phyloP scores from a whole-genome alignment of 2,113 vertebrate genomes.

The Hepsetus odoe region DNA sequence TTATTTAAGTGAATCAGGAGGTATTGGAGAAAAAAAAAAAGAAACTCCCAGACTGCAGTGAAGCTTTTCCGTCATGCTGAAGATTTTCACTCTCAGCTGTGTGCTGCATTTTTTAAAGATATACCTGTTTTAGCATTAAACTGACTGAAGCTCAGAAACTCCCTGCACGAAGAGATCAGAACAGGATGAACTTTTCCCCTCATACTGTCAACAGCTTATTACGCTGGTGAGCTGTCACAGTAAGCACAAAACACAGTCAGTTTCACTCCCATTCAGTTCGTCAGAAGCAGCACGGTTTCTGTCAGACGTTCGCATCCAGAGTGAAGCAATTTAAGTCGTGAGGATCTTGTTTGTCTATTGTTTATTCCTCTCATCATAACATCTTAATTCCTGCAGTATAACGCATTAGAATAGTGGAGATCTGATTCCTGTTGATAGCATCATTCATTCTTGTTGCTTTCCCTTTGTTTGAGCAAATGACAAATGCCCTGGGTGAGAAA shows the following conservation, averaged over 20 bases:
- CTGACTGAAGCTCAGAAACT: constrained; percentile 29
- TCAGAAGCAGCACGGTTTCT: constrained; percentile 23
- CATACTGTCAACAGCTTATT: constrained; percentile 24
- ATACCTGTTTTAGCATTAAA: constrained; percentile 24
- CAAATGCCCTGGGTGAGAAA: constrained; percentile 69
- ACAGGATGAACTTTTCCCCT: constrained; percentile 42
- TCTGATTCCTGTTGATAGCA: constrained; percentile 56
- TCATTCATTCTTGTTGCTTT: constrained; percentile 58
- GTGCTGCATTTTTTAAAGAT: background rate
- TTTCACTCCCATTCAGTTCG: constrained; percentile 37
- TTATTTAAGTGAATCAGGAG: constrained; percentile 24
- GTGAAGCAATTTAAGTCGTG: constrained; percentile 23
- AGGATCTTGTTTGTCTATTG: constrained; percentile 19
- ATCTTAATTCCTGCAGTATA: constrained; percentile 35
- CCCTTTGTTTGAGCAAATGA: constrained; percentile 65
- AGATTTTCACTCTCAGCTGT: background rate
- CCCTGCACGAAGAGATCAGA: constrained; percentile 24
- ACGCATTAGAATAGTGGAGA: constrained; percentile 29
- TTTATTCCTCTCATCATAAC: constrained; percentile 24
- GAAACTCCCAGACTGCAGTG: background rate
- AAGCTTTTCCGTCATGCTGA: background rate
- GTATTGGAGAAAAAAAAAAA: too few species aligned
- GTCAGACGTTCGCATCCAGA: constrained; percentile 23
- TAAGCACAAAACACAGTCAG: constrained; percentile 1
- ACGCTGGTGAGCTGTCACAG: constrained; percentile 31